Percentiles rank a stretch among this genome's conserved stretches.
These are phyloP conservation scores for Hoplias malabaricus DNA, from an alignment of 2,113 vertebrate genomes.

Conservation along the genomic window DNA sequence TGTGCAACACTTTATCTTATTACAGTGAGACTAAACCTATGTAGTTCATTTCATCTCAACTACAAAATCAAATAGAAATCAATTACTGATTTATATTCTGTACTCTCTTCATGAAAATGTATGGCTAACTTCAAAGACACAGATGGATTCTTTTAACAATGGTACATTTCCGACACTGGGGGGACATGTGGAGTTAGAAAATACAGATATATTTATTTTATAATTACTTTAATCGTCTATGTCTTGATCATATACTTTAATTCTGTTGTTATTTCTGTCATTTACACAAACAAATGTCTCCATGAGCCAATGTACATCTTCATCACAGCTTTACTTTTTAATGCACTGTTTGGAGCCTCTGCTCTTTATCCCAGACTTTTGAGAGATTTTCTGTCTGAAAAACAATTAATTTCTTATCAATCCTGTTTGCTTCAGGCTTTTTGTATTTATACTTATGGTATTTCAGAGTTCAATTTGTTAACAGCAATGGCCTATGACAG, in stretches of 20 bases:
- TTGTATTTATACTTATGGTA: neutral
- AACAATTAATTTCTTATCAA: neutral
- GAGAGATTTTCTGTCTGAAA: conserved; percentile 5
- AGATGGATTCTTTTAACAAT: neutral
- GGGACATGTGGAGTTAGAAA: conserved; percentile 12
- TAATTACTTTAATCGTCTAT: conserved; percentile 1
- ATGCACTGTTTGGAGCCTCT: conserved; percentile 1
- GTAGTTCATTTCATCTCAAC: too few relatives aligned
- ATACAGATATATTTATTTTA: conserved; percentile 33
- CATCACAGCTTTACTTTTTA: conserved; percentile 23
- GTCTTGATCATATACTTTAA: conserved; percentile 9
- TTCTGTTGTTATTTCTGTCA: conserved; percentile 15
- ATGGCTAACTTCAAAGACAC: neutral
- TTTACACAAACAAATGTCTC: neutral
- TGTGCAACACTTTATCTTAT: too few relatives aligned
- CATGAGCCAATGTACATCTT: conserved; percentile 31
- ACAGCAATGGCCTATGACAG: conserved; percentile 31
- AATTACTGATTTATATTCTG: too few relatives aligned
- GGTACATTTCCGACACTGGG: neutral
- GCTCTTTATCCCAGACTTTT: conserved; percentile 20
- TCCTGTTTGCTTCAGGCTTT: conserved; percentile 3
- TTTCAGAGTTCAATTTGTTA: conserved; percentile 10
- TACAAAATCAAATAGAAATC: too few relatives aligned
- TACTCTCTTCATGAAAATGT: neutral
- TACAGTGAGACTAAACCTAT: too few relatives aligned